Conservation (phyloP, 2,888 invertebrate genomes). For the Acrobasis repandana region DNA sequence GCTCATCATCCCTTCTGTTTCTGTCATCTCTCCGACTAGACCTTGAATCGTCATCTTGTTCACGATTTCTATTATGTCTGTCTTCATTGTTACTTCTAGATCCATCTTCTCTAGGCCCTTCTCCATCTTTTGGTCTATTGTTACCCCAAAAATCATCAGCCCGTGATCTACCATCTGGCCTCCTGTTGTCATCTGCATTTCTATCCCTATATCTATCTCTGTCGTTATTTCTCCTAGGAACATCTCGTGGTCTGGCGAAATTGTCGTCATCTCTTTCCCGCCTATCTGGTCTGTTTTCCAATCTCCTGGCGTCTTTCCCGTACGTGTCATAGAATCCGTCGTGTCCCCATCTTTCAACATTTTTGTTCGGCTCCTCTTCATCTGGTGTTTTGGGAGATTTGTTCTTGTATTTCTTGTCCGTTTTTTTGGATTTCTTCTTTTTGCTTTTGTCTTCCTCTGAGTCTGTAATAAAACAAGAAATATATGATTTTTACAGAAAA, state of each 20-base stretch:
- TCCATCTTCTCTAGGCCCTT: conserved; percentile 21
- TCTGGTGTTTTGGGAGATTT: conserved; percentile 47
- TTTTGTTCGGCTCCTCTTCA: conserved; percentile 41
- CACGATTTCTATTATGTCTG: conserved; percentile 15
- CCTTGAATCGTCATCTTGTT: conserved; percentile 18
- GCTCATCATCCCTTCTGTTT: conserved; percentile 30
- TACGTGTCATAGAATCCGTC: conserved; percentile 75
- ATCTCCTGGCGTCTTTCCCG: conserved; percentile 61
- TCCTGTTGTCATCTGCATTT: conserved; percentile 32
- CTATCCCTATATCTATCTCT: conserved; percentile 30
- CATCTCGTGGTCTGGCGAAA: conserved; percentile 46
- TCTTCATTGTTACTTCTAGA: conserved; percentile 25
- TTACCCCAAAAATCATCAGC: conserved; percentile 15
- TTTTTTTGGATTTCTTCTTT: conserved; percentile 51
- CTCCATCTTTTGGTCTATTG: conserved; percentile 20
- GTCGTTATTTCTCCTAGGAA: conserved; percentile 36
- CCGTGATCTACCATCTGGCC: conserved; percentile 27
- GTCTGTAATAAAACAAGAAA: conserved; percentile 44
- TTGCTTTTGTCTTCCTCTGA: conserved; percentile 51
- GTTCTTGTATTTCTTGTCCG: conserved; percentile 52
- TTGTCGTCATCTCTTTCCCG: conserved; percentile 46
- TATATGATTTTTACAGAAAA: no score
- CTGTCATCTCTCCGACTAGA: conserved; percentile 23
- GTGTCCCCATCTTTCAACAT: conserved; percentile 67
- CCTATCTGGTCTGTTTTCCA: conserved; percentile 46